These are phyloP conservation scores for Neoaliturus tenellus DNA, from an alignment of 2,888 invertebrate genomes.

Conservation along the genomic window DNA sequence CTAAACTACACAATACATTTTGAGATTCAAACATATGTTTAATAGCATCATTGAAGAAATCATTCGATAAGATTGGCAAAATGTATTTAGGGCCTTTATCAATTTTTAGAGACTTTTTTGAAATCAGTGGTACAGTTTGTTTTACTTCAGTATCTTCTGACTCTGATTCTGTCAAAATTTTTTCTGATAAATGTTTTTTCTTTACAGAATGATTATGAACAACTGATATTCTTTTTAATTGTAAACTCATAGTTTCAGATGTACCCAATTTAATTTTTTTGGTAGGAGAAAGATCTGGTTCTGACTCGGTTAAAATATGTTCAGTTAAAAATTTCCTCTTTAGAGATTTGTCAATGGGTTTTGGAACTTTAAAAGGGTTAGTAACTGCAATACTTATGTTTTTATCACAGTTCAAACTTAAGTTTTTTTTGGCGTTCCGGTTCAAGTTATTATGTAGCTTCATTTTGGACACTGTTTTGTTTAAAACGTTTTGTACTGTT, in stretches of 20 bases:
- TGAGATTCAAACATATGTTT: neutral
- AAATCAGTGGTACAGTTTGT: neutral
- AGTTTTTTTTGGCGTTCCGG: too few relatives aligned
- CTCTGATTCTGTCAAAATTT: conserved; percentile 47
- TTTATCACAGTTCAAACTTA: too few relatives aligned
- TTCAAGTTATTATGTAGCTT: neutral
- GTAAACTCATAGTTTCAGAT: neutral
- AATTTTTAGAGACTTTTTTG: neutral
- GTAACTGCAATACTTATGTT: too few relatives aligned
- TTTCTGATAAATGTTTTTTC: conserved; percentile 33
- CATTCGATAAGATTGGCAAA: conserved; percentile 28
- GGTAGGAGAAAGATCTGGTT: neutral
- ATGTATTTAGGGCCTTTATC: neutral
- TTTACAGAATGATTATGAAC: neutral
- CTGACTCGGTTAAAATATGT: conserved; percentile 4
- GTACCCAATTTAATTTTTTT: neutral
- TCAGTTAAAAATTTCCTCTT: neutral
- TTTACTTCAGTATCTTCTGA: too few relatives aligned
- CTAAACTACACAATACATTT: neutral
- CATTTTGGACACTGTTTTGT: neutral
- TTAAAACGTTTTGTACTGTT: neutral
- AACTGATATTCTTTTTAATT: neutral
- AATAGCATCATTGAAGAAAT: conserved; percentile 16
- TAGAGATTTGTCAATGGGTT: neutral
- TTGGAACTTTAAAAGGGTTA: conserved; percentile 14